Evolutionary conservation across 2,888 invertebrate genomes (phyloP).

Genomic region (Dioctria linearis): DNA sequence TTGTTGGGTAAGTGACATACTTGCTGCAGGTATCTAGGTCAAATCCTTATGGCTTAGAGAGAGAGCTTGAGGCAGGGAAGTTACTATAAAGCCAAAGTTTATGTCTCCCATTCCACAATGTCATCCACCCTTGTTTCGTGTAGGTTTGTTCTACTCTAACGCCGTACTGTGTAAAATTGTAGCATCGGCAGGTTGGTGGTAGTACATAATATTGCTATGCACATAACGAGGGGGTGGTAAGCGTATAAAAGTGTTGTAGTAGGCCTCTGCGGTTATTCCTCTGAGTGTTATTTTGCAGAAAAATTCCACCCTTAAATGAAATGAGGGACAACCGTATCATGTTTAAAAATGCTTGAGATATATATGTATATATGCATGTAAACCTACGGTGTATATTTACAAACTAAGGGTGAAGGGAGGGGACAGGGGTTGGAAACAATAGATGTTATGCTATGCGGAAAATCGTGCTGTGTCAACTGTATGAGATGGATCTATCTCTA

Average conservation of each 20-base stretch:
- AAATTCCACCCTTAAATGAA: conserved; percentile 19
- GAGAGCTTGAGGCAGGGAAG: neutral
- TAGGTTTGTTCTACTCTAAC: neutral
- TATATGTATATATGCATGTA: no score
- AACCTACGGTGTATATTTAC: no score
- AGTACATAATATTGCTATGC: conserved; percentile 2
- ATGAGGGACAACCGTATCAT: neutral
- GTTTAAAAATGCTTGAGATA: neutral
- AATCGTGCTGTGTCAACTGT: neutral
- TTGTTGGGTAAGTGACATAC: conserved; percentile 33
- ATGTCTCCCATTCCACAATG: neutral
- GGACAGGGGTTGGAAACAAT: neutral
- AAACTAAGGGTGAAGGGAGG: neutral
- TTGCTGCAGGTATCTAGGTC: conserved; percentile 31
- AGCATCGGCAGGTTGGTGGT: neutral
- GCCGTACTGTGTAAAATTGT: neutral
- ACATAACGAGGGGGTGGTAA: conserved; percentile 14
- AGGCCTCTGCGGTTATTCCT: conserved; percentile 31
- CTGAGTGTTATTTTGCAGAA: conserved; percentile 18
- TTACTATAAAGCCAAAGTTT: neutral
- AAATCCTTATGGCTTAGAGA: neutral
- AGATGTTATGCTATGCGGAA: conserved; percentile 13
- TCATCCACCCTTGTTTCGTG: neutral
- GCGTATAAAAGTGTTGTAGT: neutral
- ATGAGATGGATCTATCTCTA: neutral